Conservation (phyloP, 2,888 invertebrate genomes). For the Corythucha ciliata region DNA sequence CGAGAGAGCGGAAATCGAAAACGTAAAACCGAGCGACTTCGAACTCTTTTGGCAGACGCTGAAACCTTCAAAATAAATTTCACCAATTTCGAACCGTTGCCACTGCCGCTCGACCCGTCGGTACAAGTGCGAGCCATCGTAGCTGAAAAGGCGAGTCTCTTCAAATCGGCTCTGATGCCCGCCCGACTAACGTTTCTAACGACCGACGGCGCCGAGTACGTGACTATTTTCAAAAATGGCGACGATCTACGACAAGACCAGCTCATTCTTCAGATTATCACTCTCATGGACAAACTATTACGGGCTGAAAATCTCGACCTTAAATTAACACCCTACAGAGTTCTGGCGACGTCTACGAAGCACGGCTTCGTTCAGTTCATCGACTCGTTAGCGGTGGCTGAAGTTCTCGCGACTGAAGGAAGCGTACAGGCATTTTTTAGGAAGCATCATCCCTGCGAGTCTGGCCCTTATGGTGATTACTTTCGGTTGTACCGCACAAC, state of each 20-base stretch:
- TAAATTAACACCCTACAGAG: constrained; percentile 90
- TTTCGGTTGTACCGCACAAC: too few species aligned
- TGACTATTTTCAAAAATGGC: constrained; percentile 94
- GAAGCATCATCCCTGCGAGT: constrained; percentile 80
- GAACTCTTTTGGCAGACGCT: constrained; percentile 68
- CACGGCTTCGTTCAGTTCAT: constrained; percentile 96
- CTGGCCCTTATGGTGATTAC: constrained; percentile 78
- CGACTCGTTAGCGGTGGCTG: constrained; percentile 85
- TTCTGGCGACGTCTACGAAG: constrained; percentile 88
- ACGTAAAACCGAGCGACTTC: constrained; percentile 83
- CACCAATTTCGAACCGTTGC: constrained; percentile 80
- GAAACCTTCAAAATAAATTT: constrained; percentile 79
- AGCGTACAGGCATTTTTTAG: constrained; percentile 88
- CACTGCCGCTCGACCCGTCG: constrained; percentile 89
- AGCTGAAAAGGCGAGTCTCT: constrained; percentile 80
- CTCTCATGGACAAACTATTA: constrained; percentile 92
- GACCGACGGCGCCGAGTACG: constrained; percentile 71
- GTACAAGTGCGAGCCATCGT: constrained; percentile 80
- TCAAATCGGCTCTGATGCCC: constrained; percentile 95
- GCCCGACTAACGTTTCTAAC: constrained; percentile 81
- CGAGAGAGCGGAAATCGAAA: constrained; percentile 84
- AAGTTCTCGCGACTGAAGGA: constrained; percentile 76
- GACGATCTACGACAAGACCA: constrained; percentile 97
- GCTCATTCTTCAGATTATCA: constrained; percentile 93
- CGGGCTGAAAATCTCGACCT: constrained; percentile 91